Evolutionary conservation across 2,888 invertebrate genomes (phyloP).

Genomic region (Zele albiditarsus): DNA sequence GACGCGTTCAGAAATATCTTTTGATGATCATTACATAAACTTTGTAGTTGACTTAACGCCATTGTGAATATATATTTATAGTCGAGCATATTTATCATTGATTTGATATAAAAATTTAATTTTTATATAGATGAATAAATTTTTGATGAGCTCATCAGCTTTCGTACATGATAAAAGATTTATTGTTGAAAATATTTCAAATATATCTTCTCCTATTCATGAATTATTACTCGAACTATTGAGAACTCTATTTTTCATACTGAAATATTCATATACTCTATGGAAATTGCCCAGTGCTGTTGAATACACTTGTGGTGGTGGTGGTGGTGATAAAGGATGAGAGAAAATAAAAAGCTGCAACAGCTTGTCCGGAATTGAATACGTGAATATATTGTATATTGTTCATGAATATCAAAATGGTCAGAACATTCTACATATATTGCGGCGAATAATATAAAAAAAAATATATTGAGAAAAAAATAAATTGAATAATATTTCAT

Average conservation of each 20-base stretch:
- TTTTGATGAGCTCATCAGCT: neutral
- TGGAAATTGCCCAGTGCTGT: neutral
- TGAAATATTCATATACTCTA: neutral
- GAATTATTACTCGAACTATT: neutral
- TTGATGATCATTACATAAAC: neutral
- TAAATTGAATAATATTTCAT: neutral
- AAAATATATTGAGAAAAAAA: neutral
- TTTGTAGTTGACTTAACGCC: neutral
- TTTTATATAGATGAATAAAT: neutral
- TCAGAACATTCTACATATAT: neutral
- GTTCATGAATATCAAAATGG: neutral
- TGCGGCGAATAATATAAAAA: neutral
- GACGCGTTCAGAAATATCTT: slow-evolving; percentile 19
- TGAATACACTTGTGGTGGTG: slow-evolving; percentile 1
- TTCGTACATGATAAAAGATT: neutral
- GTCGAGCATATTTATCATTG: neutral
- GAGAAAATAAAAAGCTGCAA: neutral
- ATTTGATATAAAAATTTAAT: neutral
- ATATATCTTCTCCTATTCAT: neutral
- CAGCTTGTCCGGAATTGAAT: neutral
- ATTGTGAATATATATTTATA: neutral
- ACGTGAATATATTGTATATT: neutral
- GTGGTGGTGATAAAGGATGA: neutral
- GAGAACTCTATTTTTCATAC: neutral
- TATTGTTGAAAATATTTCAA: neutral